A percentile compares a stretch with the other conserved stretches of the same genome.
These are phyloP conservation scores for Cromileptes altivelis DNA, from an alignment of 2,113 vertebrate species.

Conservation along the genomic window DNA sequence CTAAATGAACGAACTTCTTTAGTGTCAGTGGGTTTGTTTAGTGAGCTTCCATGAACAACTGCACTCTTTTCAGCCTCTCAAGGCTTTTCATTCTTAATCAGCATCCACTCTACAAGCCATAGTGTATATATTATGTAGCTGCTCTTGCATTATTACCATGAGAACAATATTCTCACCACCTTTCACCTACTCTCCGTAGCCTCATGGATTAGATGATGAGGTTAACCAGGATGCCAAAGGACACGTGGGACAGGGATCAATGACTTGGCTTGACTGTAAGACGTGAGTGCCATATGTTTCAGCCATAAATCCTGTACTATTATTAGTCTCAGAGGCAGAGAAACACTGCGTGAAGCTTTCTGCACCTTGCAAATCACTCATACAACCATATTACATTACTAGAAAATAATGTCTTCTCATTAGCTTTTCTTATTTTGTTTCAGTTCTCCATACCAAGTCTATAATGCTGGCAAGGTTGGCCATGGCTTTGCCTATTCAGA, in stretches of 20 bases:
- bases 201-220: constrained; percentile 41
- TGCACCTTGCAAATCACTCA: not conserved
- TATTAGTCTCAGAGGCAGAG: constrained; percentile 14
- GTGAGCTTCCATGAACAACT: constrained; percentile 13
- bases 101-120: not conserved
- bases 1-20: constrained; percentile 1
- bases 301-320: constrained; percentile 11
- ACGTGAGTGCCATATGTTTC: constrained; percentile 24
- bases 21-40: not conserved
- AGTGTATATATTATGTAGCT: not conserved
- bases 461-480: not conserved
- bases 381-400: not conserved
- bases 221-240: constrained; percentile 24
- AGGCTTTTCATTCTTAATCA: constrained; percentile 24
- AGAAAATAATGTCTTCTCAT: not conserved
- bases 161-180: not conserved
- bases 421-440: constrained; percentile 2
- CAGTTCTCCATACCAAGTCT: not conserved
- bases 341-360: not conserved
- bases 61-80: not conserved
- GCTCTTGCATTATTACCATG: not conserved
- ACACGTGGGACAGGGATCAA: constrained; percentile 22
- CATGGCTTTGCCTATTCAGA: not conserved
- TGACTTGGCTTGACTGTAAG: constrained; percentile 29
- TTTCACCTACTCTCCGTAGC: constrained; percentile 25